Evolutionary conservation across 2,888 invertebrate genomes (phyloP).

Genomic region (Actias luna): DNA sequence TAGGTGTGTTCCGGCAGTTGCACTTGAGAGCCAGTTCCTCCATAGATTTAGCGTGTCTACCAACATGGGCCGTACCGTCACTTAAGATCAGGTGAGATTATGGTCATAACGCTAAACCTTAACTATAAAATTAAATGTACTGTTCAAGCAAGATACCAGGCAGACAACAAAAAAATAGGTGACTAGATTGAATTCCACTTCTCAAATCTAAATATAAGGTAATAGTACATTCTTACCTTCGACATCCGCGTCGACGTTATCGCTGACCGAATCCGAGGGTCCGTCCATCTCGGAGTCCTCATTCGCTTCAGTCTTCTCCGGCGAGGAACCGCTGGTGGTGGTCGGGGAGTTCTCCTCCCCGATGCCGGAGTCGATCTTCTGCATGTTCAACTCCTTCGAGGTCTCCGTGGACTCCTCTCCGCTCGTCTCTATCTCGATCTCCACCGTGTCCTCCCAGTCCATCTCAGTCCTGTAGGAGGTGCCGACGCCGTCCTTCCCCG

Average conservation of each 20-base stretch:
- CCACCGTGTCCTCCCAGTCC: constrained; percentile 36
- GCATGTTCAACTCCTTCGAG: constrained; percentile 50
- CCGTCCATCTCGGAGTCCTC: constrained; percentile 28
- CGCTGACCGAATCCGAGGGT: constrained; percentile 19
- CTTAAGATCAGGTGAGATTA: too few relatives aligned
- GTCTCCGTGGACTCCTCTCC: constrained; percentile 29
- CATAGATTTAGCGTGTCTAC: too few relatives aligned
- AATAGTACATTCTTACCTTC: background rate
- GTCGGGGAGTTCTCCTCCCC: constrained; percentile 70
- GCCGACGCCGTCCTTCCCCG: constrained; percentile 34
- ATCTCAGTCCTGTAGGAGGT: constrained; percentile 33
- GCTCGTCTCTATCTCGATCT: constrained; percentile 27
- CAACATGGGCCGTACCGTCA: too few relatives aligned
- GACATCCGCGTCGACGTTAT: background rate
- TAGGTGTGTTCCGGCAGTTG: too few relatives aligned
- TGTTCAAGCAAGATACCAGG: too few relatives aligned
- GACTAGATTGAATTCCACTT: too few relatives aligned
- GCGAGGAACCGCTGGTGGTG: constrained; percentile 46
- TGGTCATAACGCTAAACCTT: too few relatives aligned
- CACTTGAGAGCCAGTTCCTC: too few relatives aligned
- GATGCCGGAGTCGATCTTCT: constrained; percentile 84
- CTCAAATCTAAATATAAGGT: too few relatives aligned
- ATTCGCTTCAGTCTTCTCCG: constrained; percentile 36
- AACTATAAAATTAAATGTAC: too few relatives aligned
- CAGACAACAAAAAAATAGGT: too few relatives aligned